Evolutionary conservation across 30 jellyfish, hydroid and myxozoan species (phyloP).

Genomic region (Cassiopea andromeda): DNA sequence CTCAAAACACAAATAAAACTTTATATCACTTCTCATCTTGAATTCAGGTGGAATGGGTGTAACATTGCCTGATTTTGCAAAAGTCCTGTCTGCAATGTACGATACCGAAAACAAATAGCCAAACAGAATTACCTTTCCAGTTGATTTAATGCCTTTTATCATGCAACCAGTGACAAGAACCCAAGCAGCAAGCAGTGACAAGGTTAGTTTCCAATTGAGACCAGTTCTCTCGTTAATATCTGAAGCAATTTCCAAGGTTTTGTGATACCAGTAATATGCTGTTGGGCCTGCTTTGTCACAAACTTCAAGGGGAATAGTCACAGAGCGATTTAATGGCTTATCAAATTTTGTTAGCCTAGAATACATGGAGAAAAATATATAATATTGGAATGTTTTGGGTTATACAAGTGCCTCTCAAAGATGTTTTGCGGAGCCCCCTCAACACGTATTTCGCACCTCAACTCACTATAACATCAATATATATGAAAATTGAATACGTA

Average conservation of each 20-base stretch:
- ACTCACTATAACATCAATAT: no score
- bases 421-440: no score
- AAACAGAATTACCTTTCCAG: constrained; percentile 78
- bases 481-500: no score
- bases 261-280: constrained; percentile 78
- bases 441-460: no score
- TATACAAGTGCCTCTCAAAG: neutral
- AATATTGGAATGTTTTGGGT: neutral
- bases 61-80: no score
- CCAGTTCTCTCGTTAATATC: constrained; percentile 67
- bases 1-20: no score
- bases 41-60: no score
- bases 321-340: neutral
- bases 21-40: no score
- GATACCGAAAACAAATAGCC: no score
- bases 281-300: constrained; percentile 87
- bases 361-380: neutral
- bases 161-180: constrained; percentile 72
- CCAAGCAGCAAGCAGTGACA: constrained; percentile 74
- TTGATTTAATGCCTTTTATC: constrained; percentile 82
- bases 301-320: constrained; percentile 22
- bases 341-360: neutral
- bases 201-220: constrained; percentile 77
- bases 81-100: no score
- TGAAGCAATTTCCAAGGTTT: constrained; percentile 66